Evolutionary conservation across 2,797 vertebrate species (phyloP).

Genomic region (Silurus lanzhouensis): DNA sequence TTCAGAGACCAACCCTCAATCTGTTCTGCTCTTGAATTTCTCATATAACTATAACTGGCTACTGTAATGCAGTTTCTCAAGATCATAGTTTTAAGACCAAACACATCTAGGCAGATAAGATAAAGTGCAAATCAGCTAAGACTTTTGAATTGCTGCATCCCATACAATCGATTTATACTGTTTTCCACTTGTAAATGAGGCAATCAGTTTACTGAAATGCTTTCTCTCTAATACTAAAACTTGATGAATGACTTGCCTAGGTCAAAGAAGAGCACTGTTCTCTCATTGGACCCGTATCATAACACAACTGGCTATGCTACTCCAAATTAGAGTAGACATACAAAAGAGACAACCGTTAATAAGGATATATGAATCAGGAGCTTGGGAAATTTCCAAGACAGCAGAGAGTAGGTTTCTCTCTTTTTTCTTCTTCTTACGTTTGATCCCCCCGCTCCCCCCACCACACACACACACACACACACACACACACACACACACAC

Average conservation of each 20-base stretch:
- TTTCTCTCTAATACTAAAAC: not conserved
- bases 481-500: constrained; percentile 41
- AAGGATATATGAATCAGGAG: not conserved
- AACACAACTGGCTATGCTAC: not conserved
- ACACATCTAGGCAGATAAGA: constrained; percentile 4
- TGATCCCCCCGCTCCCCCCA: not conserved
- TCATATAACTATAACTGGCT: constrained; percentile 15
- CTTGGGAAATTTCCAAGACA: not conserved
- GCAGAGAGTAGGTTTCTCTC: not conserved
- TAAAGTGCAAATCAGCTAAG: not conserved
- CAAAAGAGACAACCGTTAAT: constrained; percentile 7
- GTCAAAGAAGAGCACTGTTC: constrained; percentile 28
- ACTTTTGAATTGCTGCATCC: not conserved
- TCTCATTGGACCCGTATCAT: constrained; percentile 1
- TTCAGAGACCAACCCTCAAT: constrained; percentile 51
- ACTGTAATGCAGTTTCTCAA: not conserved
- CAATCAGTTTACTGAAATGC: constrained; percentile 10
- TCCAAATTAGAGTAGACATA: not conserved
- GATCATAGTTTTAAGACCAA: constrained; percentile 1
- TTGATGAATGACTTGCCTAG: constrained; percentile 28
- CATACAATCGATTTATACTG: not conserved
- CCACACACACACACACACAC: constrained; percentile 39
- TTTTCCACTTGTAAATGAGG: constrained; percentile 10
- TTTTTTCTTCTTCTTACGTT: not conserved
- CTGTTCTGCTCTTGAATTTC: constrained; percentile 35